Evolutionary conservation across 2,113 vertebrate genomes (phyloP).

Genomic region (Brevimyrus niger): DNA sequence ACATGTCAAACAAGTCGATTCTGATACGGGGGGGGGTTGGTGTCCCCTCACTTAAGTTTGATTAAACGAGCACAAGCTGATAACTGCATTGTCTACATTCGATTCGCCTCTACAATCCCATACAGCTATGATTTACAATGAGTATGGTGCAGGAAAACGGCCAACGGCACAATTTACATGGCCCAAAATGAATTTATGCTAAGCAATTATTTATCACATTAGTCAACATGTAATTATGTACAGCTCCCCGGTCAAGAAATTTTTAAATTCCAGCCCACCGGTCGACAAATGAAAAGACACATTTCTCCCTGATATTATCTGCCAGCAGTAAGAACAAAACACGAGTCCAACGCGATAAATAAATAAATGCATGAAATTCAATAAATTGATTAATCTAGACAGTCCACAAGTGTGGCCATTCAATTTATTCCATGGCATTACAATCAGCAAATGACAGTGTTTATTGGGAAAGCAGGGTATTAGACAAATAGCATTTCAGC

Average conservation of each 20-base stretch:
- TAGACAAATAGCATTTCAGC: neutral
- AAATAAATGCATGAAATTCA: slow-evolving; percentile 6
- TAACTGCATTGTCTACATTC: neutral
- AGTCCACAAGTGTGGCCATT: neutral
- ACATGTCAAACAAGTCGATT: neutral
- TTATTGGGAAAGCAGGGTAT: neutral
- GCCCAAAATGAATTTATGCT: neutral
- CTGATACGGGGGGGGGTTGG: neutral
- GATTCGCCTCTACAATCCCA: neutral
- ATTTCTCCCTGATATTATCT: neutral
- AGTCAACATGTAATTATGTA: neutral
- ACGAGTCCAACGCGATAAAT: neutral
- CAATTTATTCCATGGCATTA: neutral
- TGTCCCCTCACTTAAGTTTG: neutral
- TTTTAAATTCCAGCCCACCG: neutral
- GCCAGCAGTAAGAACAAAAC: neutral
- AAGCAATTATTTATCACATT: neutral
- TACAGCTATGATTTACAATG: neutral
- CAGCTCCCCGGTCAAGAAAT: neutral
- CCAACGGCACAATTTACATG: neutral
- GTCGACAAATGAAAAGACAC: neutral
- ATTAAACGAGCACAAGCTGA: neutral
- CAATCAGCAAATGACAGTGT: slow-evolving; percentile 7
- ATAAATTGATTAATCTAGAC: slow-evolving; percentile 10
- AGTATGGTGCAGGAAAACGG: neutral